Conservation (phyloP, 2,888 invertebrate genomes). For the Euplagia quadripunctaria region DNA sequence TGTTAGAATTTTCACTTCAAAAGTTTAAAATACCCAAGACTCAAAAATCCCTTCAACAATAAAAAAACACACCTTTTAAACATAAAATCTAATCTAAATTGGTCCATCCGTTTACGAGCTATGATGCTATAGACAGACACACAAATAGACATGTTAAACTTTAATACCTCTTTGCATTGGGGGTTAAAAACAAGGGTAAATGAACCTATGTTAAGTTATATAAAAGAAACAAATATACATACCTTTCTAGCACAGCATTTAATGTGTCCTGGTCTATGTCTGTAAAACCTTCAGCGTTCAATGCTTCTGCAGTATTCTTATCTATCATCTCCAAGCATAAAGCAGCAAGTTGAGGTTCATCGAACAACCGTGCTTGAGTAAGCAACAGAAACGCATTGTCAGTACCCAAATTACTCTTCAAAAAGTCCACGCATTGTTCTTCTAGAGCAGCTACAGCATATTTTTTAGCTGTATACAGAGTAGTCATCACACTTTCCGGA, state of each 20-base stretch:
- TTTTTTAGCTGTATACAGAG: constrained; percentile 94
- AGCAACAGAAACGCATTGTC: constrained; percentile 95
- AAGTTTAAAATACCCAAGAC: too few relatives aligned
- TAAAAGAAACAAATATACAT: constrained; percentile 25
- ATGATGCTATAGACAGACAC: too few relatives aligned
- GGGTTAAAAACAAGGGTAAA: too few relatives aligned
- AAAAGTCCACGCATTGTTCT: constrained; percentile 93
- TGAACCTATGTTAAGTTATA: neutral
- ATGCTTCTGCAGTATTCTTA: constrained; percentile 93
- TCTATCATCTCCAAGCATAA: constrained; percentile 94
- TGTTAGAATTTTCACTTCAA: too few relatives aligned
- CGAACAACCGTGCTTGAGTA: constrained; percentile 93
- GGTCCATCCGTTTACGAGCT: too few relatives aligned
- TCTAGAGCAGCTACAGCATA: constrained; percentile 95
- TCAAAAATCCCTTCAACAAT: too few relatives aligned
- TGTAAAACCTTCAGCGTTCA: constrained; percentile 93
- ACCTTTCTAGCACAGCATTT: constrained; percentile 90
- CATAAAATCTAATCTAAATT: too few relatives aligned
- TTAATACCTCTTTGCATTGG: too few relatives aligned
- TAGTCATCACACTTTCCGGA: constrained; percentile 95
- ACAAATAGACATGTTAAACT: too few relatives aligned
- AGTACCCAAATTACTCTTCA: constrained; percentile 91
- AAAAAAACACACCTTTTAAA: too few relatives aligned
- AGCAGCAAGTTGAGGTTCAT: constrained; percentile 93
- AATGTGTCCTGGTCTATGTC: constrained; percentile 94